phyloP scores from a whole-genome alignment of 2,888 invertebrate genomes.

The Leptinotarsa rubiginosa region DNA sequence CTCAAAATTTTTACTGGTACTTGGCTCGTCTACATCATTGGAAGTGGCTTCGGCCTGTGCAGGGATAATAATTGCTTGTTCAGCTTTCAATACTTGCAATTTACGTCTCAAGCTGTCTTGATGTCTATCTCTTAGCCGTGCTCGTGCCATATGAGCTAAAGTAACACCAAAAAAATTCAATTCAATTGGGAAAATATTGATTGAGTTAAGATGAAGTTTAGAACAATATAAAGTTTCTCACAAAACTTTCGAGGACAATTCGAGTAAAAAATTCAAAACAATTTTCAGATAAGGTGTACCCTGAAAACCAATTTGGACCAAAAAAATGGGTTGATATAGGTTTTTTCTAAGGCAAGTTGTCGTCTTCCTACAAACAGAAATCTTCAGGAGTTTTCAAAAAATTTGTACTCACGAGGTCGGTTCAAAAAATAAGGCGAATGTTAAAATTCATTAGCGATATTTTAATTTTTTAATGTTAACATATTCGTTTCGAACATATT shows the following conservation, averaged over 20 bases:
- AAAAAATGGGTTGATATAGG: too few species aligned
- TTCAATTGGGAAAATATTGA: background rate
- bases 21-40: constrained; percentile 24
- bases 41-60: constrained; percentile 45
- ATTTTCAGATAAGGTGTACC: too few species aligned
- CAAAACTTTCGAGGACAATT: background rate
- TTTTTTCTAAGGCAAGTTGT: too few species aligned
- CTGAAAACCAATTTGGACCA: too few species aligned
- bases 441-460: too few species aligned
- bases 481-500: too few species aligned
- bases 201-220: background rate
- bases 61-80: constrained; percentile 73
- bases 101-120: constrained; percentile 90
- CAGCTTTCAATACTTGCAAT: constrained; percentile 88
- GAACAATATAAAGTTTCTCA: background rate
- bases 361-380: too few species aligned
- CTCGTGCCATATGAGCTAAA: constrained; percentile 91
- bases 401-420: too few species aligned
- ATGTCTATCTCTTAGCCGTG: constrained; percentile 91
- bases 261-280: too few species aligned
- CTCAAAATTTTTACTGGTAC: constrained; percentile 56
- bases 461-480: too few species aligned
- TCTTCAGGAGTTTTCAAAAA: too few species aligned
- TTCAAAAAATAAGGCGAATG: too few species aligned
- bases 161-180: constrained; percentile 35